Evolutionary conservation across 2,888 invertebrate species (phyloP), one percentile per base, ranked within the genome.

Genomic region (Osmoderma eremita): DNA sequence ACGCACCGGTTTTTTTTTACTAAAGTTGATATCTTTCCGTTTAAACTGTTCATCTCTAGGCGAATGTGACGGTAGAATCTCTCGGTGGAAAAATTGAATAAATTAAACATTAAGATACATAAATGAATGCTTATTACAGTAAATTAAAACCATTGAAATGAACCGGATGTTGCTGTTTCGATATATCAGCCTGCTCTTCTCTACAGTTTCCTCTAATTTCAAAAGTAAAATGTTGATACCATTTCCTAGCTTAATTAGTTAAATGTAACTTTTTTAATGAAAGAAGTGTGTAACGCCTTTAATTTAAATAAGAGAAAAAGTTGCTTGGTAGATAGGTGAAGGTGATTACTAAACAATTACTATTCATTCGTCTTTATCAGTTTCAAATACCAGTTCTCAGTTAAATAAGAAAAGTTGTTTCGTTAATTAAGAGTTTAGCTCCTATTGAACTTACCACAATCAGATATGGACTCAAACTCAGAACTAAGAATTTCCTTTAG

Each of bases 51-150:
- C 20, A 39, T 41, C 41, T 56, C 20, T 24, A 58, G 24, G 58
- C 45, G 30, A 58, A 58, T 45, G 56, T 22, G 8, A 45, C 58
- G 42, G 30, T 4, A 17, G 30, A 45, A 30, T 22, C 15, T 15
- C n/a, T 30, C 45, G 15, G 42, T 58, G 15, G 24, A 45, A 42
- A 45, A 58, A 58, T 13, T 45, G 58, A 45, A 58, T 58, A 58
- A 22, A 58, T 58, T 58, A 58, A 58, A 17, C n/a, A 39, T 30
- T 45, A 58, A 42, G 58, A 58, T 58, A 58, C 58, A 58, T 58
- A 58, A 58, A 58, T 58, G 42, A 58, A 58, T 58, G 45, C 42
- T 58, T 58, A 58, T 58, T 58, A 13, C 42, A 13, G 24, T 45
- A 58, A 58, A 58, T 45, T 58, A 45, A 22, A 22, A 24, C 45